phyloP scores from a whole-genome alignment of 2,113 vertebrate genomes.

The Nicator chloris region DNA sequence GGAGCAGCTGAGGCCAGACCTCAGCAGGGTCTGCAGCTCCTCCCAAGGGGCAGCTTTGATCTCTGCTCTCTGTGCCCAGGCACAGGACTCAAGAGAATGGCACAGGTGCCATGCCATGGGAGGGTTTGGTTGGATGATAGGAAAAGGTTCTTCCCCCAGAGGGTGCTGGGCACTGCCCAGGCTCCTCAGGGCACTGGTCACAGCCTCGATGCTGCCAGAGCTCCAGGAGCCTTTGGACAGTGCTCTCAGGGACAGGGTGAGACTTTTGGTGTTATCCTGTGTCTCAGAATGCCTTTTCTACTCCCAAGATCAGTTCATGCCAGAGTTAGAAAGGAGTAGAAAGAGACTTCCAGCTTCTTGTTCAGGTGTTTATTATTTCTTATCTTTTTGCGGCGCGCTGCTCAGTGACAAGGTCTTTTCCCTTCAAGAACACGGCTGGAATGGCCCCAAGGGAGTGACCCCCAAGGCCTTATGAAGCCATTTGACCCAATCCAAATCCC shows the following conservation, averaged over 20 bases:
- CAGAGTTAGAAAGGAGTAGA: too few relatives aligned
- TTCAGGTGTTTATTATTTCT: too few relatives aligned
- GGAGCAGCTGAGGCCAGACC: background rate
- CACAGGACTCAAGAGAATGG: too few relatives aligned
- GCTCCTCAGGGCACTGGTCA: background rate
- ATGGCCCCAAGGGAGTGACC: too few relatives aligned
- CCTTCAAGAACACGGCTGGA: too few relatives aligned
- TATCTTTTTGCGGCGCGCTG: too few relatives aligned
- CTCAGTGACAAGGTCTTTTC: too few relatives aligned
- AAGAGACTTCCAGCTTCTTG: too few relatives aligned
- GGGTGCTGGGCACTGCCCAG: background rate
- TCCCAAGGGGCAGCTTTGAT: background rate
- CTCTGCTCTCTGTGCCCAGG: background rate
- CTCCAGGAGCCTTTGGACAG: background rate
- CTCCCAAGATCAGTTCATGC: too few relatives aligned
- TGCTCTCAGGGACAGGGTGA: fast-evolving
- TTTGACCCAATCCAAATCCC: too few relatives aligned
- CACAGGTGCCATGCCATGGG: background rate
- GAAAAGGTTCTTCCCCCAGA: background rate
- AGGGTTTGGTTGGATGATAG: background rate
- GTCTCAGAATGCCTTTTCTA: too few relatives aligned
- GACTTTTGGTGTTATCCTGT: background rate
- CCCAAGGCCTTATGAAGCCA: too few relatives aligned
- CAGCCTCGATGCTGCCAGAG: background rate
- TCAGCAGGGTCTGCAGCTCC: background rate